phyloP scores from a whole-genome alignment of 2,797 vertebrate species.

The Periophthalmus magnuspinnatus region DNA sequence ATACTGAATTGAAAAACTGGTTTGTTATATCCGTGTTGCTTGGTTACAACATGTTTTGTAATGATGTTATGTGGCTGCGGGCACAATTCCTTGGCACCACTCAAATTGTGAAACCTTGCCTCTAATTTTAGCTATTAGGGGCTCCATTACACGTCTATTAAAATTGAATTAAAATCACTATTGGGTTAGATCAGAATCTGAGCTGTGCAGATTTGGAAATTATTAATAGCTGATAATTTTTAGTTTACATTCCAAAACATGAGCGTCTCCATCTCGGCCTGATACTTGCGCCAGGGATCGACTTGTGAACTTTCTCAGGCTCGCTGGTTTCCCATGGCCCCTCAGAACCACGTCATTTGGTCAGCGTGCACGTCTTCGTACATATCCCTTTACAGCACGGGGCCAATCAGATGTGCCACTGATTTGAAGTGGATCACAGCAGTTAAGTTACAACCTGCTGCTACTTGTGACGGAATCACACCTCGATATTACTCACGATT shows the following conservation, averaged over 20 bases:
- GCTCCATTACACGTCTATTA: no score
- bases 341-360: neutral
- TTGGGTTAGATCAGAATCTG: neutral
- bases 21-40: neutral
- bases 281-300: neutral
- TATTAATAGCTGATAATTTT: no score
- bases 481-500: conserved; percentile 38
- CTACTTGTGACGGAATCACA: conserved; percentile 53
- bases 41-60: neutral
- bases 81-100: neutral
- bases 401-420: neutral
- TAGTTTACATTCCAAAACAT: no score
- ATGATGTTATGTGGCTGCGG: neutral
- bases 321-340: neutral
- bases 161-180: no score
- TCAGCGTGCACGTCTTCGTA: neutral
- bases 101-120: neutral
- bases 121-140: no score
- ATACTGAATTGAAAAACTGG: neutral
- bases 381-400: neutral
- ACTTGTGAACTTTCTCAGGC: neutral
- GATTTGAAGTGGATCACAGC: conserved; percentile 1
- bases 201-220: neutral
- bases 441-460: neutral
- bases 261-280: no score